These are phyloP conservation scores for Schizotus pectinicornis DNA, from an alignment of 2,888 invertebrate genomes.

Conservation along the genomic window DNA sequence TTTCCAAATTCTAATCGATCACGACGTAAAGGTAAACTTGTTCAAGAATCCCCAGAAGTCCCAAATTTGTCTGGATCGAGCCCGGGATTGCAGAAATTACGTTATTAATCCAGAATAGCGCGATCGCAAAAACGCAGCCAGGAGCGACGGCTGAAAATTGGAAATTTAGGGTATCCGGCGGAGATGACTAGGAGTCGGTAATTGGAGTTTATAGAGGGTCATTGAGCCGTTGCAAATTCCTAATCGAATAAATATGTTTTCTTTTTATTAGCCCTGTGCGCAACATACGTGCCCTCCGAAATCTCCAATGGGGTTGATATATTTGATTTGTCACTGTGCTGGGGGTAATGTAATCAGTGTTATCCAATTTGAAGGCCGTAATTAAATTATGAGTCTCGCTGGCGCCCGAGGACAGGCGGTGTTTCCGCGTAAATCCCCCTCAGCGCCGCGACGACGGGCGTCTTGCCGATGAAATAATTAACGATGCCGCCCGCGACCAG, in stretches of 20 bases:
- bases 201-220: not conserved
- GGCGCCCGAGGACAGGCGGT: constrained; percentile 28
- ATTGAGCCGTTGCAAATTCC: constrained; percentile 1
- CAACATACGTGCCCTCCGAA: constrained; percentile 6
- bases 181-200: no score
- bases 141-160: no score
- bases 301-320: constrained; percentile 30
- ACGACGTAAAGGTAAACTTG: no score
- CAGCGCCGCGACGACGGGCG: constrained; percentile 17
- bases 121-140: no score
- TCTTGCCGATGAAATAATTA: constrained; percentile 25
- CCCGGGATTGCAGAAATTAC: no score
- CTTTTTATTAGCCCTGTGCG: constrained; percentile 2
- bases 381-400: constrained; percentile 36
- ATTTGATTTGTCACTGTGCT: constrained; percentile 39
- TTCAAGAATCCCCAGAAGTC: no score
- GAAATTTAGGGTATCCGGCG: no score
- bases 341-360: constrained; percentile 35
- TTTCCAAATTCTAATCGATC: no score
- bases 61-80: no score
- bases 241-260: constrained; percentile 8
- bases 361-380: constrained; percentile 37
- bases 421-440: constrained; percentile 18
- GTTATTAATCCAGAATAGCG: no score
- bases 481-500: not conserved